Evolutionary conservation across 2,888 invertebrate species (phyloP), one percentile per base, ranked within the genome.

Genomic region (Scaptomyza reducta): DNA sequence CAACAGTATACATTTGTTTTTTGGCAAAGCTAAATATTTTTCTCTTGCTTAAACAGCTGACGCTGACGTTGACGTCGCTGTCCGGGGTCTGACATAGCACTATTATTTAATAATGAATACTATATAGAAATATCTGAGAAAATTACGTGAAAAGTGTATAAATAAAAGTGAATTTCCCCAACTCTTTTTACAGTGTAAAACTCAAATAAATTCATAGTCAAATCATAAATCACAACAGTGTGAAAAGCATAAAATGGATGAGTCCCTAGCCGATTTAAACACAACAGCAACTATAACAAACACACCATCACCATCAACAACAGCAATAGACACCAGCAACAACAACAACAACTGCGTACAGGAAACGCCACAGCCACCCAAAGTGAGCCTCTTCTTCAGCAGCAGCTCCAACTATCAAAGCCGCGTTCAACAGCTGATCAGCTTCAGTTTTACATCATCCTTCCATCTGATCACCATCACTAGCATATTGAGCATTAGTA

Each of bases 361-460:
- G 40, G 62, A 77, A 29, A 25, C 54, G 62, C 45, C 85, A 11
- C 54, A 87, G 67, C 31, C 72, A 58, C 85, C 82, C 33, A 90
- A 86, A 81, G 70, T 74, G n/a, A 89, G 77, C 74, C 80, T 87
- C 76, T 91, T 90, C 79, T 91, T 89, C 71, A 89, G 89, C 84
- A 87, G 74, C 81, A 88, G 90, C 84, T 79, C 68, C 59, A 89
- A 88, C 62, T 91, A 91, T 66, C 90, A 89, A 54, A 91, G 91
- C 71, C 89, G 89, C 62, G 79, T 91, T 10, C 91, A 91, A 72
- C 91, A 91, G 72, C 69, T 91, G 81, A 91, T 91, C 67, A 91
- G 90, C 77, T 89, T 91, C 66, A 91, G 91, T 64, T 91, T 91
- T 73, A 90, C 89, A 41, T 90, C 91, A 16, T 81, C 89, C 45